A percentile compares a stretch with the other conserved stretches of the same genome.
These are phyloP conservation scores for Caenorhabditis latens DNA, from an alignment of 1,140 invertebrate species.

Conservation along the genomic window DNA sequence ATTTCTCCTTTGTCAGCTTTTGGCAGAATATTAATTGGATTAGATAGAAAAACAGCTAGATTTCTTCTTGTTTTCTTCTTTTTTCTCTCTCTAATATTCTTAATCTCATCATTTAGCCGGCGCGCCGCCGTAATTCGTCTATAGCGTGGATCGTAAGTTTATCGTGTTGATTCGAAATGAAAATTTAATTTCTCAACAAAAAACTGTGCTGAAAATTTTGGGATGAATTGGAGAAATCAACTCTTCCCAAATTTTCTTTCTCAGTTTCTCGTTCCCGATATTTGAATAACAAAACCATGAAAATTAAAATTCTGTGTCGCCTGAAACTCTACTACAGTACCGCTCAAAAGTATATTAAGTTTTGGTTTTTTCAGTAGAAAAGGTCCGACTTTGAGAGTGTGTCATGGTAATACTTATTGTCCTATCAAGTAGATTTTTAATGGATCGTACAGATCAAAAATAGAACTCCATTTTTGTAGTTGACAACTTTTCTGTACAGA, in stretches of 20 bases:
- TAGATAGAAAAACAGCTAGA: background rate
- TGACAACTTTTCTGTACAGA: too few relatives aligned
- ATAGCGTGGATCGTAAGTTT: conserved; percentile 54
- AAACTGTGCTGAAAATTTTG: background rate
- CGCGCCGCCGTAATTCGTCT: conserved; percentile 52
- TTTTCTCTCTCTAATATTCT: background rate
- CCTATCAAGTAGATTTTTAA: too few relatives aligned
- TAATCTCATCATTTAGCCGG: conserved; percentile 15
- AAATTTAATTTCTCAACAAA: background rate
- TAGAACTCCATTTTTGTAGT: too few relatives aligned
- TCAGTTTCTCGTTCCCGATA: background rate
- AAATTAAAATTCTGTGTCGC: background rate
- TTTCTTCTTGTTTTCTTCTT: background rate
- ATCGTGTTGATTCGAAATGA: conserved; percentile 13
- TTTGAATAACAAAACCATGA: background rate
- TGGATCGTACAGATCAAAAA: too few relatives aligned
- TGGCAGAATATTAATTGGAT: conserved; percentile 5
- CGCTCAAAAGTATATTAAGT: too few relatives aligned
- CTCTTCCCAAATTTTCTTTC: too few relatives aligned
- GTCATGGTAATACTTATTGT: too few relatives aligned
- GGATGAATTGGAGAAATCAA: background rate
- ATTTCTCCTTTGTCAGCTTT: conserved; percentile 48
- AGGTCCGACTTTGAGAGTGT: too few relatives aligned
- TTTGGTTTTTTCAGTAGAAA: too few relatives aligned
- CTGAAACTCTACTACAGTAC: background rate